Percentiles rank a stretch among this genome's conserved stretches.
Conservation (phyloP, 1,140 invertebrate genomes). For the Drosophila micromelanica region DNA sequence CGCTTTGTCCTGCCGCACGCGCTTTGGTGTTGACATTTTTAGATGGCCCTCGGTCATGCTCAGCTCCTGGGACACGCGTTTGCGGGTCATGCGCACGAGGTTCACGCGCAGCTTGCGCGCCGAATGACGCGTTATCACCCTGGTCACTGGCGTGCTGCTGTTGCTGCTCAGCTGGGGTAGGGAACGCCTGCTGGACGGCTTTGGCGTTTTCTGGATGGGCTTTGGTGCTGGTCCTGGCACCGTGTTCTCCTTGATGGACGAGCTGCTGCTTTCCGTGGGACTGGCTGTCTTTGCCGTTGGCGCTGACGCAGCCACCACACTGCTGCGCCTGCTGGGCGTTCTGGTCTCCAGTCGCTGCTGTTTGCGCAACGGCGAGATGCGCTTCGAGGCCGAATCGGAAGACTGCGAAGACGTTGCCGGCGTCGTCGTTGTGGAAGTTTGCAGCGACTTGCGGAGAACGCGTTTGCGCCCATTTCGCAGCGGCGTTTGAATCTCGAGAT, state of each 20-base stretch:
- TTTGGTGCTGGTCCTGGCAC: background rate
- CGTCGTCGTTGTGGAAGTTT: background rate
- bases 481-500: conserved; percentile 58
- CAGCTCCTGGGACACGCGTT: conserved; percentile 64
- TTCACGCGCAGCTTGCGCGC: conserved; percentile 43
- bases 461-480: conserved; percentile 69
- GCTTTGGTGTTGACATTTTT: conserved; percentile 60
- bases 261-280: conserved; percentile 63
- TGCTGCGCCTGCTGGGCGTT: conserved; percentile 4
- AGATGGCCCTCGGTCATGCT: conserved; percentile 56
- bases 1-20: conserved; percentile 29
- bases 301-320: background rate
- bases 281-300: conserved; percentile 28
- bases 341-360: conserved; percentile 55
- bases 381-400: conserved; percentile 17
- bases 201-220: background rate
- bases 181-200: conserved; percentile 6
- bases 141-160: conserved; percentile 29
- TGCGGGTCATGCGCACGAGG: conserved; percentile 61
- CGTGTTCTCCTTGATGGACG: conserved; percentile 65
- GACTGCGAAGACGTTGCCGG: conserved; percentile 8
- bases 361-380: conserved; percentile 51
- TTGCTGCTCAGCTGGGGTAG: background rate
- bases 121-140: conserved; percentile 58
- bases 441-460: conserved; percentile 40